Conservation (phyloP, 2,797 vertebrate genomes). For the Bovichtus diacanthus region DNA sequence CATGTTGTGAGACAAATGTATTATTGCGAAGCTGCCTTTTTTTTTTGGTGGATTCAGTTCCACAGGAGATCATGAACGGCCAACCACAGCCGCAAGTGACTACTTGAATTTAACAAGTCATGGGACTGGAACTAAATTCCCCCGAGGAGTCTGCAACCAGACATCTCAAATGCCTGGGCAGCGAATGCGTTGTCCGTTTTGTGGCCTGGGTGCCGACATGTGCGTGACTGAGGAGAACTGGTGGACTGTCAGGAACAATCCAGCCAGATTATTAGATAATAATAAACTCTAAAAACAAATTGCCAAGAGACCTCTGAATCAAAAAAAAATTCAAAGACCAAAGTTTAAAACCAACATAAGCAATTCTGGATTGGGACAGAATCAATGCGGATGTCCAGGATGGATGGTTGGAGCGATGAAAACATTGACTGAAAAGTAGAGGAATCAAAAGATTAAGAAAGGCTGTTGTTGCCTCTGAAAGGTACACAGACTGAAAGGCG, state of each 20-base stretch:
- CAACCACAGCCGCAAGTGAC: conserved; percentile 11
- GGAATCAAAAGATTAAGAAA: conserved; percentile 67
- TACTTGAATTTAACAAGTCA: conserved; percentile 45
- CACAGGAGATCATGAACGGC: conserved; percentile 26
- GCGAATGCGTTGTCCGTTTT: conserved; percentile 26
- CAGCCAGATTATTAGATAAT: background rate
- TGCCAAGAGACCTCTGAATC: background rate
- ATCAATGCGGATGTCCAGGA: conserved; percentile 29
- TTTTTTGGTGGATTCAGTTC: background rate
- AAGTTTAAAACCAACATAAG: conserved; percentile 27
- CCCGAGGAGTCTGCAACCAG: conserved; percentile 18
- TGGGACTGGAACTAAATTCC: conserved; percentile 42
- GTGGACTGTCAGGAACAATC: conserved; percentile 25
- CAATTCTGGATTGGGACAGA: conserved; percentile 15
- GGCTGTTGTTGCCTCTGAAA: conserved; percentile 57
- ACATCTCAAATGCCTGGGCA: conserved; percentile 27
- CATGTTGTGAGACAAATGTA: background rate
- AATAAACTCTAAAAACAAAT: conserved; percentile 2
- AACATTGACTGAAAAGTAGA: conserved; percentile 46
- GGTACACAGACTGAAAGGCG: conserved; percentile 55
- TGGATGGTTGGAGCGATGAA: conserved; percentile 39
- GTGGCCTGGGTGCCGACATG: conserved; percentile 1
- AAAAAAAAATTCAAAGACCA: conserved; percentile 8
- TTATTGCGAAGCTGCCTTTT: background rate
- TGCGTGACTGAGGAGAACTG: conserved; percentile 6